Percentiles rank a stretch among this genome's conserved stretches.
Conservation (phyloP, 2,797 vertebrate species). For the Rhynchotus rufescens region DNA sequence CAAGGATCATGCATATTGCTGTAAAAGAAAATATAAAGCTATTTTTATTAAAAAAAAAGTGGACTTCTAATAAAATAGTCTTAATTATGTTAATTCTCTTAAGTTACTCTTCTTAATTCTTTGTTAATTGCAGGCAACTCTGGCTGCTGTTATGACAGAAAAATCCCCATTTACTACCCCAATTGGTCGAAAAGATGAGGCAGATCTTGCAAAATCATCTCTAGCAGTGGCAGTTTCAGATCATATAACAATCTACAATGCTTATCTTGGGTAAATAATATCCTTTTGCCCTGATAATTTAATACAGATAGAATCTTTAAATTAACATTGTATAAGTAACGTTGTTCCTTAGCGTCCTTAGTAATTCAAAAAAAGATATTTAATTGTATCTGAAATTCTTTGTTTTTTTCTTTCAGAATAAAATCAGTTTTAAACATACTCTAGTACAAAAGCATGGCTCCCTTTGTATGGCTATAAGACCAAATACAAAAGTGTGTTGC, state of each 20-base stretch:
- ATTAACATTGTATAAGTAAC: background rate
- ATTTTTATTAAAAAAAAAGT: background rate
- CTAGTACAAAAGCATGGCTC: background rate
- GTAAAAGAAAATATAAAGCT: background rate
- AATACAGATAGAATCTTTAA: background rate
- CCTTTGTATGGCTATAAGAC: background rate
- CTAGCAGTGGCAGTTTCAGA: slow-evolving; percentile 91
- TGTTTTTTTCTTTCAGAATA: background rate
- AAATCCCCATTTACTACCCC: slow-evolving; percentile 96
- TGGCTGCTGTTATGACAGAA: slow-evolving; percentile 96
- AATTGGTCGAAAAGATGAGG: slow-evolving; percentile 94
- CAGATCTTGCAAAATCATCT: slow-evolving; percentile 91
- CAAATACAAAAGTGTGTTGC: background rate
- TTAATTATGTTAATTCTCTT: background rate
- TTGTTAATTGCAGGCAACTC: slow-evolving; percentile 86
- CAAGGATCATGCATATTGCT: background rate
- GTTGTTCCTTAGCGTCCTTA: background rate
- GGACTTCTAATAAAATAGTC: background rate
- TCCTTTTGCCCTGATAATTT: background rate
- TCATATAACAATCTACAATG: slow-evolving; percentile 94
- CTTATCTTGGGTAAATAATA: slow-evolving; percentile 88
- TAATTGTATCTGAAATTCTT: background rate
- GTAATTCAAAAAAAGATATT: too few relatives aligned
- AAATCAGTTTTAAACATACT: background rate
- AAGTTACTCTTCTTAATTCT: background rate